Evolutionary conservation across 2,113 vertebrate species (phyloP).

Genomic region (Vidua chalybeata): DNA sequence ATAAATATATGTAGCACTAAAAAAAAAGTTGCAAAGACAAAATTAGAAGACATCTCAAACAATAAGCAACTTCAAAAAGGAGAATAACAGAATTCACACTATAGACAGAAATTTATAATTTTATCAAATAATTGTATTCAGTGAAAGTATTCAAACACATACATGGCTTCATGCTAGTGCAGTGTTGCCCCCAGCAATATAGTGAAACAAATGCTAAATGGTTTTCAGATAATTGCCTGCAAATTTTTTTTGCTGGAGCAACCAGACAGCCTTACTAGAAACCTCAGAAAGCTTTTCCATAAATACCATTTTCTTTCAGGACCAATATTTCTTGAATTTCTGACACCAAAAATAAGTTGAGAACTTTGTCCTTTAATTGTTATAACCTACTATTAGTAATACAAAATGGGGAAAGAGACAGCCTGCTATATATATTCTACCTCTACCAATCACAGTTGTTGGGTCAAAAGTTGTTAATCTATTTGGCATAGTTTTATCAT

Average conservation of each 20-base stretch:
- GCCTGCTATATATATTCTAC: background rate
- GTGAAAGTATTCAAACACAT: background rate
- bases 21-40: background rate
- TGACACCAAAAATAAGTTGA: background rate
- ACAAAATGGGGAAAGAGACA: background rate
- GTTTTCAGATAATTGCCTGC: background rate
- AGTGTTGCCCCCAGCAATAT: background rate
- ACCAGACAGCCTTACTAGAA: background rate
- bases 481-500: background rate
- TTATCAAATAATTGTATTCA: background rate
- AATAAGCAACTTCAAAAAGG: conserved; percentile 7
- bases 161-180: background rate
- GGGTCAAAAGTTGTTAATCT: background rate
- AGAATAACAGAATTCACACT: background rate
- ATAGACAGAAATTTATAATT: background rate
- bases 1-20: background rate
- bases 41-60: background rate
- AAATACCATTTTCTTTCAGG: background rate
- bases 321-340: background rate
- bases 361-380: background rate
- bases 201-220: background rate
- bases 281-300: conserved; percentile 8
- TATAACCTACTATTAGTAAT: background rate
- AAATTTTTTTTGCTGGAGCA: background rate
- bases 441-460: background rate